Percentiles rank a stretch among this genome's conserved stretches.
Evolutionary conservation across 2,797 vertebrate species (phyloP).

Genomic region (Malurus leucopterus): DNA sequence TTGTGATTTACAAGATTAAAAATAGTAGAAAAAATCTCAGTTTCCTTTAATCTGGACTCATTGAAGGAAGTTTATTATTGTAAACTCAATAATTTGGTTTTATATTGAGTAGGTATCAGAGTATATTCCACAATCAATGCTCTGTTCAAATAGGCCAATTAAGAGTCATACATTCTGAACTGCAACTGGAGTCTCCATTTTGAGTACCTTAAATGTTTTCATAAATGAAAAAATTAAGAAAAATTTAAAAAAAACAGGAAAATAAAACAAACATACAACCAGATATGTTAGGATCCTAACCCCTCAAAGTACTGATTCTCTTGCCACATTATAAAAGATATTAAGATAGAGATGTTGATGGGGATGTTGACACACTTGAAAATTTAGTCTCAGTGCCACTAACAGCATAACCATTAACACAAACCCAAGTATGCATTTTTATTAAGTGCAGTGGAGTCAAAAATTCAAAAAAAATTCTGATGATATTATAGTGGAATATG

Average conservation of each 20-base stretch:
- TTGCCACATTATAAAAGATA: neutral
- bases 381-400: neutral
- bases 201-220: neutral
- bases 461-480: neutral
- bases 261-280: neutral
- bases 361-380: neutral
- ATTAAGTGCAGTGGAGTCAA: neutral
- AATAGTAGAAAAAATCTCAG: neutral
- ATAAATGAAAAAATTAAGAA: neutral
- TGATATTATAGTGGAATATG: neutral
- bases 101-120: neutral
- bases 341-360: neutral
- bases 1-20: neutral
- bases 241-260: accelerated
- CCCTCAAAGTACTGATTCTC: neutral
- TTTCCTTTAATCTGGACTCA: neutral
- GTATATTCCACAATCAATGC: neutral
- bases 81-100: neutral
- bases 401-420: neutral
- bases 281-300: neutral
- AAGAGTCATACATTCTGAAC: neutral
- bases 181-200: neutral
- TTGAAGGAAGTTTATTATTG: neutral
- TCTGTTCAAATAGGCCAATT: neutral
- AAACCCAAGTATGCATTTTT: neutral